Conservation (phyloP, 2,888 invertebrate genomes). For the Xylocampa areola region DNA sequence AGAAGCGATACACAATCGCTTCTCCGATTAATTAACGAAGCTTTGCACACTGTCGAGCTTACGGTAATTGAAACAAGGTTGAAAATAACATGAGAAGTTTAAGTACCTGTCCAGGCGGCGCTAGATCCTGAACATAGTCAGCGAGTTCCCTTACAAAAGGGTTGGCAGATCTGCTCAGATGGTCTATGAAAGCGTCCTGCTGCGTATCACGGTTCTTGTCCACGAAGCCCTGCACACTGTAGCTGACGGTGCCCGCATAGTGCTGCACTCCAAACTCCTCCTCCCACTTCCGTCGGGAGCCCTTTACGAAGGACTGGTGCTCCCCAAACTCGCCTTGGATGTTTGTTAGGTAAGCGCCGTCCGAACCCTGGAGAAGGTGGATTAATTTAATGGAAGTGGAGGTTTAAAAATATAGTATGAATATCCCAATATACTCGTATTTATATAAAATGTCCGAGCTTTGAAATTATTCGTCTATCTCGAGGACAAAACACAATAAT, state of each 20-base stretch:
- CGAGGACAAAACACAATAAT: no score
- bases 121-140: constrained; percentile 85
- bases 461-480: no score
- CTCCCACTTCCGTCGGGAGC: constrained; percentile 96
- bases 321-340: constrained; percentile 96
- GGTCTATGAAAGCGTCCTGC: constrained; percentile 97
- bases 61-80: no score
- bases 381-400: no score
- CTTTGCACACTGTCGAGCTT: no score
- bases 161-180: constrained; percentile 95
- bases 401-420: no score
- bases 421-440: no score
- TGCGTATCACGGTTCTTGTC: constrained; percentile 98
- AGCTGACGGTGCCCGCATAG: constrained; percentile 97
- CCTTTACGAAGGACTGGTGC: constrained; percentile 95
- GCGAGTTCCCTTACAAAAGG: constrained; percentile 94
- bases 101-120: constrained; percentile 92
- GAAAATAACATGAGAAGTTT: no score
- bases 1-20: no score
- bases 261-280: constrained; percentile 96
- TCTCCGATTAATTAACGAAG: no score
- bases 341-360: constrained; percentile 96
- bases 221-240: constrained; percentile 94
- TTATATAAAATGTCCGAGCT: no score
- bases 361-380: constrained; percentile 95